Evolutionary conservation across 2,113 vertebrate species (phyloP), one percentile per base, ranked within the genome.

Genomic region (Scolopax mira): DNA sequence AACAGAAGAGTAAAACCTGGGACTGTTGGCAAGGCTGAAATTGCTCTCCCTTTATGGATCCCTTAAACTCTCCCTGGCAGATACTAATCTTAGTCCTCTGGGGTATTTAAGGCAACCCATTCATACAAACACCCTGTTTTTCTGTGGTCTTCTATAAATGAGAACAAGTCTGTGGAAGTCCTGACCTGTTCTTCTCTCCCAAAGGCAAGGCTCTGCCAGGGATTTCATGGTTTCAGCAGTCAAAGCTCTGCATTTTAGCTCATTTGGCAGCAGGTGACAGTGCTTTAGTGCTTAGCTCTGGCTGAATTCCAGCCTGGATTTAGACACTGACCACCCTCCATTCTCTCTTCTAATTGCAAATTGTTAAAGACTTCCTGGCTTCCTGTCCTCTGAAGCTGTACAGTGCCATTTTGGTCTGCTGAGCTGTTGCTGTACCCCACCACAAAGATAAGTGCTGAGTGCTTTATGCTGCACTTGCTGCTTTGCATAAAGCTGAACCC

Each of bases 301-400:
- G 93, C 86, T 72, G 51, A 48, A 7, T 35, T 86, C 93, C 93
- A 87, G 55, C 60, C 88, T 84, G 85, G 48, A 58, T 82, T 96
- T 75, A 48, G 52, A 13, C 71, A 7, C 79, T 80, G 49, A 54
- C 83, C 95, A 85, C 85, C 67, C 71, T 88, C 94, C 62, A 49
- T 93, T 91, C 95, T 86, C 65, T 75, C 28, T 23, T 27, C 24
- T 28, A 51, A 60, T 71, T 89, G 69, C 41, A 67, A 85, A 85
- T 88, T 78, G 74, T 78, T 92, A 55, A 66, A 54, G 74, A 24
- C 41, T 94, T 91, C 90, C 94, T 91, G 94, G 30, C 81, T 89
- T 33, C 84, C 78, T 27, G 39, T 71, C 46, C 70, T 58, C 78
- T 2, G 18, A n/a, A 44, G 79, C 66, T 24, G 0, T 23, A 3